Base-by-base conservation (phyloP, 1,140 invertebrate genomes). In the Diorhabda elongata region DNA sequence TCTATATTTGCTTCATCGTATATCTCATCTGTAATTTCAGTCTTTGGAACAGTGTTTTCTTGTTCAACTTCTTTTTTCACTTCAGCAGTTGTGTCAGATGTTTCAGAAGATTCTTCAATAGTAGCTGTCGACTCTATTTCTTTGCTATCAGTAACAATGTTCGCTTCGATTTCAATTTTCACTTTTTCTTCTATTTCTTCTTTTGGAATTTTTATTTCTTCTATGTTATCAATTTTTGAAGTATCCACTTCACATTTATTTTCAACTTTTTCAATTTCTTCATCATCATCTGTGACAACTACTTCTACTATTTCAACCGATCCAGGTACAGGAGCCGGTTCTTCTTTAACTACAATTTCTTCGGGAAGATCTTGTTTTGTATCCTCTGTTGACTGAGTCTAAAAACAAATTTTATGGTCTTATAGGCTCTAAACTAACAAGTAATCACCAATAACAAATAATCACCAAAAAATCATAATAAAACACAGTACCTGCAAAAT, bases 1-100 rank as follows among this genome's bases (percentile, higher is more conserved):
- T 86, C 84, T 78, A 86, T 84, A 3, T 85, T 85, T 0, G 86
- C 84, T 58, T 88, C 87, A 73, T 88, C 87, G 67, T 75, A 80
- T 42, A 77, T 67, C 57, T 76, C 78, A 56, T 76, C 75, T 6
- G 65, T 71, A 69, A 74, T 79, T 7, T 80, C 79, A 6, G 77
- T 67, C 44, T 69, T 65, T 11, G 58, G 58, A 3, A 66, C 63
- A n/a, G 8, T 41, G 7, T 59, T n/a, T n/a, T n/a, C 41, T 59
- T 69, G 68, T 52, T 70, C 44, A 42, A 7, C 7, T 45, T 67
- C 69, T 58, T 73, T 66, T 52, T 73, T 69, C n/a, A 67, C 63
- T 62, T 64, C 63, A 47, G 57, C 44, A 7, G 11, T 44, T 4
- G 52, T 8, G 8, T 68, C 67, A 26, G 59, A 61, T 9, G 64